Evolutionary conservation across 2,113 vertebrate genomes (phyloP).

Genomic region (Hippocampus zosterae): DNA sequence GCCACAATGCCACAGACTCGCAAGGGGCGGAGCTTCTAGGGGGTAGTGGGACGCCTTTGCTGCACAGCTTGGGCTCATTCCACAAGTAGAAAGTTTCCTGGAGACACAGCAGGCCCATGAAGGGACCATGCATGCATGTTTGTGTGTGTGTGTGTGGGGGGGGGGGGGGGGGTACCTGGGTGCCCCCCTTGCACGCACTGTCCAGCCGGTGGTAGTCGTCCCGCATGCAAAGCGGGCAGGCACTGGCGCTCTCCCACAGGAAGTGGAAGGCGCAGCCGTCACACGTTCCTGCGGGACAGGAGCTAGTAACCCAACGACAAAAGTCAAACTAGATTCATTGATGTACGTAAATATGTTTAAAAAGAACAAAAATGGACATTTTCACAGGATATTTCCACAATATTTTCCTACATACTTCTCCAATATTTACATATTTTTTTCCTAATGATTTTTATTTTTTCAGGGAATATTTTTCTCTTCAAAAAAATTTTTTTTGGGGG

Average conservation of each 20-base stretch:
- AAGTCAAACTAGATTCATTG: background rate
- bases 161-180: too few species aligned
- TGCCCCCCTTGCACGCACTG: conserved; percentile 81
- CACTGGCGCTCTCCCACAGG: conserved; percentile 83
- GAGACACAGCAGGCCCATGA: background rate
- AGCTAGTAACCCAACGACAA: conserved; percentile 57
- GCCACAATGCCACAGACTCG: conserved; percentile 88
- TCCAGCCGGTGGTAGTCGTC: conserved; percentile 84
- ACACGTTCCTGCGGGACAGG: conserved; percentile 85
- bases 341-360: too few species aligned
- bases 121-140: background rate
- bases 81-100: conserved; percentile 91
- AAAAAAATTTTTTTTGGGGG: too few species aligned
- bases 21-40: conserved; percentile 79
- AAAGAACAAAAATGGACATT: too few species aligned
- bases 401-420: too few species aligned
- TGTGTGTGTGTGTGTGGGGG: background rate
- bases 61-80: conserved; percentile 90
- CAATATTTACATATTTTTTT: too few species aligned
- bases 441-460: too few species aligned
- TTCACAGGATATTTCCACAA: too few species aligned
- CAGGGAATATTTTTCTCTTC: too few species aligned
- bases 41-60: conserved; percentile 81
- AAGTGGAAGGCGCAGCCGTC: conserved; percentile 89
- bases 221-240: conserved; percentile 80